Evolutionary conservation across 2,113 vertebrate species (phyloP), one percentile per base, ranked within the genome.

Genomic region (Carlito syrichta): DNA sequence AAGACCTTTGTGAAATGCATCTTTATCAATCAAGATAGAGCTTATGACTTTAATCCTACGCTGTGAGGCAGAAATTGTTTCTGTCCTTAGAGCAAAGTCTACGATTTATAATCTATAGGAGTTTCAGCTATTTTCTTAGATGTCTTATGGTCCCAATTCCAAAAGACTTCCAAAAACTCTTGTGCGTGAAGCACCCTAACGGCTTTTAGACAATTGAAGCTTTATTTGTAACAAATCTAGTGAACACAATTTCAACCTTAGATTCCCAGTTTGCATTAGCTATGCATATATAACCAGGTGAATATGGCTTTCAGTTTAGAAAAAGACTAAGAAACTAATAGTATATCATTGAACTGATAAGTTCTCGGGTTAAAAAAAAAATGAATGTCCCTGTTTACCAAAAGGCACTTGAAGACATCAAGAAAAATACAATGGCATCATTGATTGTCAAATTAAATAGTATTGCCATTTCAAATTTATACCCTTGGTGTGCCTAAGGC

Each of bases 401-500:
- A 95, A 98, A 98, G 97, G 98, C 98, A 98, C 98, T 98, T 97
- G 89, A 96, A 95, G 71, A 97, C n/a, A 77, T 63, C 54, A 94
- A 84, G 86, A 62, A 95, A 94, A 90, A 79, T 58, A 79, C 14
- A 94, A 84, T 87, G 86, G 66, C 45, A 91, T 96, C 48, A 90
- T 0, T 92, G 88, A 88, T 83, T 87, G 93, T 95, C 87, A 89
- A 74, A 83, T 95, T 83, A 58, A 87, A 17, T 60, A 95, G 73
- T 77, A 91, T 12, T 76, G 45, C 62, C 89, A 27, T 81, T 76
- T 96, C 76, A 76, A 77, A 69, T 93, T 8, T 60, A 52, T 77
- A 68, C 63, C 94, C 89, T 91, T 82, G 14, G 14, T 69, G 16
- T 63, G 19, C 43, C 73, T 54, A 45, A 83, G 60, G 58, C 5